Conservation (phyloP, 2,113 vertebrate genomes). For the Actinemys pallida region DNA sequence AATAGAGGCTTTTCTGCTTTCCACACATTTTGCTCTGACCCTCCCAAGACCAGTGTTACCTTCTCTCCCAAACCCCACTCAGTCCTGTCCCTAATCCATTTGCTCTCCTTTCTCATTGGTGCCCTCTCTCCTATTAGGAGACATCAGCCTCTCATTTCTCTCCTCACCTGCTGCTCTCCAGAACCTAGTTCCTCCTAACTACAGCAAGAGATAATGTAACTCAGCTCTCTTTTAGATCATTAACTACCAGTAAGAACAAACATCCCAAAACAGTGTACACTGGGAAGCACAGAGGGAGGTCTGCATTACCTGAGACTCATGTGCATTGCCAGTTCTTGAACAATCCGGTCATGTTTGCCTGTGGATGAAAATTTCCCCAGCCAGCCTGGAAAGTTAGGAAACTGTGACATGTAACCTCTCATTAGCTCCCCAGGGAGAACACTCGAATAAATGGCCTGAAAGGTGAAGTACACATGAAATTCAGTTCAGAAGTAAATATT, state of each 20-base stretch:
- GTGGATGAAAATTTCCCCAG: constrained; percentile 93
- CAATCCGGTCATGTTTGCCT: constrained; percentile 88
- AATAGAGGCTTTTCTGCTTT: not conserved
- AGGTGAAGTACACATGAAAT: not conserved
- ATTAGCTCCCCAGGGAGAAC: constrained; percentile 97
- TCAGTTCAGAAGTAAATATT: not conserved
- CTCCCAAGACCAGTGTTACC: not conserved
- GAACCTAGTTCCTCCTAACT: not conserved
- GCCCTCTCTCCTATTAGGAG: not conserved
- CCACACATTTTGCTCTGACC: not conserved
- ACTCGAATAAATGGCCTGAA: constrained; percentile 94
- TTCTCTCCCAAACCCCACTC: not conserved
- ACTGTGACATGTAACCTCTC: constrained; percentile 94
- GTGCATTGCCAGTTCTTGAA: constrained; percentile 93
- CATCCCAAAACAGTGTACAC: rapidly evolving
- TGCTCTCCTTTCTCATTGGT: not conserved
- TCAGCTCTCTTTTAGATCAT: no score
- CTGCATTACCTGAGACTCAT: constrained; percentile 90
- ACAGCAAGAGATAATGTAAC: not conserved
- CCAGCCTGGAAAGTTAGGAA: constrained; percentile 96
- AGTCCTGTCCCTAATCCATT: not conserved
- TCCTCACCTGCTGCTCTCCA: not conserved
- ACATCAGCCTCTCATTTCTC: not conserved
- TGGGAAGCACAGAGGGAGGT: not conserved
- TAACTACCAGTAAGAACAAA: not conserved